Evolutionary conservation across 2,797 vertebrate genomes (phyloP).

Genomic region (Miichthys miiuy): DNA sequence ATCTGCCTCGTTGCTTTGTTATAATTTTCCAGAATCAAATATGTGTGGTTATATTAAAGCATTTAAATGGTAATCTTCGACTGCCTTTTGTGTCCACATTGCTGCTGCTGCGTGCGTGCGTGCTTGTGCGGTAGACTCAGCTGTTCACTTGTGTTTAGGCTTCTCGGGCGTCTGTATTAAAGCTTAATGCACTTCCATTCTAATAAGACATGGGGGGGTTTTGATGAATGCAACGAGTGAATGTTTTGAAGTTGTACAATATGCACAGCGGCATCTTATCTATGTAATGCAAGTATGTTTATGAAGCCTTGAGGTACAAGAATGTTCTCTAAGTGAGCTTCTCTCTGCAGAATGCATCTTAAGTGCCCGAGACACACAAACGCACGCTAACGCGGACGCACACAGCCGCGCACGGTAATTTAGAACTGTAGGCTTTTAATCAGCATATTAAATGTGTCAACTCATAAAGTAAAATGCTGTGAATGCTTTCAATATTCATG

Average conservation of each 20-base stretch:
- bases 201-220: constrained; percentile 70
- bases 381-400: constrained; percentile 28
- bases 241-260: constrained; percentile 69
- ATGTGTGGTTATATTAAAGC: constrained; percentile 56
- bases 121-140: constrained; percentile 35
- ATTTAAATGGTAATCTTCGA: constrained; percentile 75
- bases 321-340: constrained; percentile 75
- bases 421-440: constrained; percentile 84
- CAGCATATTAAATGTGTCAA: constrained; percentile 88
- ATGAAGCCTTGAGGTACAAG: constrained; percentile 74
- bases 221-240: constrained; percentile 74
- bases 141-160: constrained; percentile 69
- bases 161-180: constrained; percentile 71
- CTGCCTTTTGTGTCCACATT: constrained; percentile 63
- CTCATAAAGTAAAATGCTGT: constrained; percentile 84
- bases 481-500: constrained; percentile 88
- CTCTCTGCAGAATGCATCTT: constrained; percentile 68
- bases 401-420: constrained; percentile 56
- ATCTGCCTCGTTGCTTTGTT: constrained; percentile 73
- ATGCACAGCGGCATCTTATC: constrained; percentile 76
- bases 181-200: constrained; percentile 81
- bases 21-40: constrained; percentile 65
- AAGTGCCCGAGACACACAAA: constrained; percentile 57
- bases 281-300: constrained; percentile 78
- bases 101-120: constrained; percentile 43